Conservation (phyloP, 2,888 invertebrate genomes). For the Ennomos fuscantarius region DNA sequence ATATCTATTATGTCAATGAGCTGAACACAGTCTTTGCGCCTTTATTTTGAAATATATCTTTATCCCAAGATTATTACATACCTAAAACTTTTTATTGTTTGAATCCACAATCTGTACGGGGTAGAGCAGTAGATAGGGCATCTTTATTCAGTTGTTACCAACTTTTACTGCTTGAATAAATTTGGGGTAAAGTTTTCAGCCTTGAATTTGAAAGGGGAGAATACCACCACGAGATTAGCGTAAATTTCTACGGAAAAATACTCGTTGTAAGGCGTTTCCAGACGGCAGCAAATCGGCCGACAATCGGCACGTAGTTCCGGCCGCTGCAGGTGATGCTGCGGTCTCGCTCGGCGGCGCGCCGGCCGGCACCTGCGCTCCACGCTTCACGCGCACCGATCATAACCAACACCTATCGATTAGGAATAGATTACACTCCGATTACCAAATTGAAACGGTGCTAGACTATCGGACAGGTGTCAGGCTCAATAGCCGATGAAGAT, state of each 20-base stretch:
- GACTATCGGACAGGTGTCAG: conserved; percentile 24
- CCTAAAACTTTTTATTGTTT: no score
- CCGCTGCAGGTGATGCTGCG: conserved; percentile 71
- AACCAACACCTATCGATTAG: conserved; percentile 44
- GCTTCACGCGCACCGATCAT: conserved; percentile 48
- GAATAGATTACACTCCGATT: conserved; percentile 27
- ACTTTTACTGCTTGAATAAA: background rate
- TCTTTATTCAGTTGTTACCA: no score
- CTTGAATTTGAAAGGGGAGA: conserved; percentile 5
- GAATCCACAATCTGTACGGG: no score
- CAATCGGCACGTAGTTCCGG: conserved; percentile 76
- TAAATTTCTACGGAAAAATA: conserved; percentile 11
- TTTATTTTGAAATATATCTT: no score
- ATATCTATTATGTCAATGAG: no score
- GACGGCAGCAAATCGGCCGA: conserved; percentile 48
- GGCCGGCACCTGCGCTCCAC: conserved; percentile 57
- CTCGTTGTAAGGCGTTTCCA: conserved; percentile 1
- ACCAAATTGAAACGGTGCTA: conserved; percentile 14
- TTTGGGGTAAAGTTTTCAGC: background rate
- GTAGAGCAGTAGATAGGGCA: no score
- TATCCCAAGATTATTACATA: no score
- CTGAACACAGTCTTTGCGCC: no score
- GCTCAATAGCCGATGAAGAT: conserved; percentile 4
- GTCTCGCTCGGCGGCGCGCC: conserved; percentile 53
- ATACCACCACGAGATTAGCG: conserved; percentile 17